Percentiles rank a stretch among this genome's conserved stretches.
These are phyloP conservation scores for Sarcophaga variegata DNA, from an alignment of 2,888 invertebrate genomes.

Conservation along the genomic window DNA sequence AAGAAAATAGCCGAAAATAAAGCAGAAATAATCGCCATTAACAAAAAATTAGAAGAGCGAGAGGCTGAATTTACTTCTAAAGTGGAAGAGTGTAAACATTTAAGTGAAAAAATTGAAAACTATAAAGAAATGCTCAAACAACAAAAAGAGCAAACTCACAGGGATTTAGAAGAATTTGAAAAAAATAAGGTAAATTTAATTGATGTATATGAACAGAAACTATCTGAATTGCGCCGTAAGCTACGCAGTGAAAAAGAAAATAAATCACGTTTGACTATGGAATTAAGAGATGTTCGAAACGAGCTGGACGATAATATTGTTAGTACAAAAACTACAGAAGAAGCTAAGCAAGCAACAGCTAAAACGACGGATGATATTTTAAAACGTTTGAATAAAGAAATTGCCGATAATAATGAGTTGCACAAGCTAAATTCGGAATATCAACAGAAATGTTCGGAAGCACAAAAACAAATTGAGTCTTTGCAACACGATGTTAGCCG, in stretches of 20 bases:
- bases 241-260: constrained; percentile 82
- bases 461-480: constrained; percentile 79
- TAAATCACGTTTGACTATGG: constrained; percentile 79
- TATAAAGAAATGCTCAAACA: constrained; percentile 80
- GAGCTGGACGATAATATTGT: constrained; percentile 79
- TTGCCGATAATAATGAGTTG: constrained; percentile 78
- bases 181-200: constrained; percentile 80
- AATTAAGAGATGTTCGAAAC: constrained; percentile 77
- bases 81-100: constrained; percentile 78
- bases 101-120: constrained; percentile 79
- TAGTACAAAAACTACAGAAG: constrained; percentile 77
- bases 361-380: constrained; percentile 79
- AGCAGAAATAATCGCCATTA: constrained; percentile 77
- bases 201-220: constrained; percentile 81
- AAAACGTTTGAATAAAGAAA: constrained; percentile 78
- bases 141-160: constrained; percentile 78
- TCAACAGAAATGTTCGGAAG: constrained; percentile 73
- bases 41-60: constrained; percentile 82
- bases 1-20: constrained; percentile 82
- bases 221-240: constrained; percentile 81
- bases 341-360: constrained; percentile 78
- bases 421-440: constrained; percentile 75
- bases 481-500: constrained; percentile 75
- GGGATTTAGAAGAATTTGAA: constrained; percentile 77
- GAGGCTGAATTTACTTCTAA: constrained; percentile 82